These are phyloP conservation scores for Stratiolaelaps scimitus DNA, from an alignment of 1,140 invertebrate genomes.

Conservation along the genomic window DNA sequence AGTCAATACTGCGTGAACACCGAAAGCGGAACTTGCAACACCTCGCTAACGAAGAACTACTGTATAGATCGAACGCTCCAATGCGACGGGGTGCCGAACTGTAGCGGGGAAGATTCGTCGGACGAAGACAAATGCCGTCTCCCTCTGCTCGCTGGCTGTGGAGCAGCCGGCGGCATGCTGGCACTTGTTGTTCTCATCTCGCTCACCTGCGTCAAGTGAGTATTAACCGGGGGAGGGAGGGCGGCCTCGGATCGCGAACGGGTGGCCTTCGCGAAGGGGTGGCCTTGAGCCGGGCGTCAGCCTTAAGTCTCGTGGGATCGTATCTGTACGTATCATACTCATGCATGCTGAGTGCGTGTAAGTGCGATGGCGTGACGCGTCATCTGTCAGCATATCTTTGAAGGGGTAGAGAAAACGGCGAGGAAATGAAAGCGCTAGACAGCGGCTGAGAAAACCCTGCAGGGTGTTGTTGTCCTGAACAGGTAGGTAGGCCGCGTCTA, in stretches of 20 bases:
- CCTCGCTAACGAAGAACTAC: slow-evolving; percentile 36
- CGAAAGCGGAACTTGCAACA: slow-evolving; percentile 35
- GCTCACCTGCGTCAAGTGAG: slow-evolving; percentile 27
- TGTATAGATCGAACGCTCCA: slow-evolving; percentile 40
- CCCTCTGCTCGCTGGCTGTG: slow-evolving; percentile 34
- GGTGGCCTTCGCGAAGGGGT: too few species aligned
- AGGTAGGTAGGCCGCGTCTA: too few species aligned
- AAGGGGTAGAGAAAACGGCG: too few species aligned
- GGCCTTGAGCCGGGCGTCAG: too few species aligned
- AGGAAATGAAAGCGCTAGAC: too few species aligned
- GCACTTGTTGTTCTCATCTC: slow-evolving; percentile 31
- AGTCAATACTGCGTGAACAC: slow-evolving; percentile 38
- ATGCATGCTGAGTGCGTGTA: too few species aligned
- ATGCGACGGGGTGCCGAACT: slow-evolving; percentile 41
- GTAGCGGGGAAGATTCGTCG: slow-evolving; percentile 39
- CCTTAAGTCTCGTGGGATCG: too few species aligned
- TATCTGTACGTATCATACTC: too few species aligned
- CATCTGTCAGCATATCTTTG: too few species aligned
- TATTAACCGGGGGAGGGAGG: neutral
- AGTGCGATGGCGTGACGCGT: too few species aligned
- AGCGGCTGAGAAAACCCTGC: too few species aligned
- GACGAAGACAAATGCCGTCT: slow-evolving; percentile 40
- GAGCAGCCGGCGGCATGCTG: slow-evolving; percentile 32
- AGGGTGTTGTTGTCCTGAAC: too few species aligned
- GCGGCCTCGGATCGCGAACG: neutral